These are phyloP conservation scores for Himalopsyche japonica DNA, from an alignment of 2,888 invertebrate species.

Conservation along the genomic window DNA sequence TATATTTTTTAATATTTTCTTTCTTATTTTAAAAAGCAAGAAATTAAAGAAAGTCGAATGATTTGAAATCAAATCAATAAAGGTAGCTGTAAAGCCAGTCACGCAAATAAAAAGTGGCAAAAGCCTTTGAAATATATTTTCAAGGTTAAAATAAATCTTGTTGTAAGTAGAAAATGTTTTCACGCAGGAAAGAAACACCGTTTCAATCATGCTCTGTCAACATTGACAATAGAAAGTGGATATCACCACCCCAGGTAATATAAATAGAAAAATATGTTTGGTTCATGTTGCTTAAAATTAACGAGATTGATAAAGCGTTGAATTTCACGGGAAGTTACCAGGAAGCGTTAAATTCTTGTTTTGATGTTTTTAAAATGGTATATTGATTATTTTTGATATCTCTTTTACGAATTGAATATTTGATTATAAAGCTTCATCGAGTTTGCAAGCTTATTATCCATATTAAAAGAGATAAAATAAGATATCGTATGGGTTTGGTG, in stretches of 20 bases:
- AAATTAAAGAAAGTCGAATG: background rate
- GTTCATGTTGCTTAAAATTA: background rate
- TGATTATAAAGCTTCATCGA: too few relatives aligned
- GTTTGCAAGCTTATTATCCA: too few relatives aligned
- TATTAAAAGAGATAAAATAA: too few relatives aligned
- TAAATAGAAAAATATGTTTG: background rate
- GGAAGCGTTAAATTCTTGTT: background rate
- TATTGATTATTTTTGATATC: too few relatives aligned
- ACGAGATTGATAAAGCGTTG: background rate
- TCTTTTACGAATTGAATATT: too few relatives aligned
- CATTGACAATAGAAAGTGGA: background rate
- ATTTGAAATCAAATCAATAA: background rate
- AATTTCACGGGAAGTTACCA: background rate
- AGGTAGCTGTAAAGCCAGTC: background rate
- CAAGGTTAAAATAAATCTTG: background rate
- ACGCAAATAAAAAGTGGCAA: background rate
- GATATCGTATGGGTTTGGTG: too few relatives aligned
- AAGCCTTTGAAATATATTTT: background rate
- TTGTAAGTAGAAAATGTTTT: background rate
- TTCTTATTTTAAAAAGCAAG: too few relatives aligned
- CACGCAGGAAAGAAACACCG: background rate
- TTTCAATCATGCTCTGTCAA: background rate
- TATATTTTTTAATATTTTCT: too few relatives aligned
- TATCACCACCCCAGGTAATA: background rate
- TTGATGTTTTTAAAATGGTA: background rate